Base-by-base conservation (phyloP, 2,797 vertebrate genomes). In the Zalophus californianus region DNA sequence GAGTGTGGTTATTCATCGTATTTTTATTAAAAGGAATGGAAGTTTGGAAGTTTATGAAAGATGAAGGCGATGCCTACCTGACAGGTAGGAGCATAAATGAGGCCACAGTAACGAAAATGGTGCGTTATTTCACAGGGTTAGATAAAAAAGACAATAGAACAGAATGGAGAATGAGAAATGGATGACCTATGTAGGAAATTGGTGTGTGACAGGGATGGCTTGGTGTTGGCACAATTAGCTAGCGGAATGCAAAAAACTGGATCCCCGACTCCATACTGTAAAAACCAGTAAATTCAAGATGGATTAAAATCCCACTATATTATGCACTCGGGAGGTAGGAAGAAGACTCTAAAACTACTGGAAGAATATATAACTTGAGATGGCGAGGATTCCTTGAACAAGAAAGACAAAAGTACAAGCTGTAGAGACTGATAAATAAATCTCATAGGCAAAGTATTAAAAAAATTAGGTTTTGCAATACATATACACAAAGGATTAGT, bases 11-110 rank as follows among this genome's bases (percentile, higher is more conserved):
- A 77, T 70, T 89, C 21, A 44, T 18, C 72, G 12, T 16, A 62
- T 41, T 87, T 88, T 88, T 90, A 92, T 60, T 66, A 80, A 50
- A 92, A 96, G 54, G 58, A 94, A 62, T 2, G 16, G 16, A 75
- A 38, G 64, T 38, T 84, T 2, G 16, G 16, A 75, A 38, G 64
- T 38, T 84, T 90, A 66, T 16, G 14, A 41, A 87, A 73, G 58
- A 86, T 62, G 27, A 83, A 77, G 54, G 82, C 27, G 68, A 62
- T 2, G 52, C 13, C 14, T 41, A 29, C 15, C 73, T 84, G 29
- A 60, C 25, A 56, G 41, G 41, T 90, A 56, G 29, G 5, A 44
- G n/a, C 25, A n/a, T 48, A 72, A 58, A 70, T 0, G 11, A 87
- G 25, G 60, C 41, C 20, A 82, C 6, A 56, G 64, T 41, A 87